These are phyloP conservation scores for Aythya baeri DNA, from an alignment of 2,113 vertebrate species.

Conservation along the genomic window DNA sequence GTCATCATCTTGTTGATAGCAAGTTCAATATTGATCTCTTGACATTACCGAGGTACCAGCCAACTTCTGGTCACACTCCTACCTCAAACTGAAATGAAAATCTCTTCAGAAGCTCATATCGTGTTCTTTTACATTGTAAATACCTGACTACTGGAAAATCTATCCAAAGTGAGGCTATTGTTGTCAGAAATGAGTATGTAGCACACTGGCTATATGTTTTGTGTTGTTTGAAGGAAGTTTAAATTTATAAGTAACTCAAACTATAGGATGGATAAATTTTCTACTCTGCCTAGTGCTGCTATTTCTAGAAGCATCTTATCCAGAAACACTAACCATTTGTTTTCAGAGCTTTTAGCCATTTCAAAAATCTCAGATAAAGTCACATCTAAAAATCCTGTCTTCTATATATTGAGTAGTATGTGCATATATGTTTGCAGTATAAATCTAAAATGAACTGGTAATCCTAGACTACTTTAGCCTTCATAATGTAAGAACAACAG, in stretches of 20 bases:
- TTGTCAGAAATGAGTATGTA: background rate
- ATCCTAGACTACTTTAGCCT: background rate
- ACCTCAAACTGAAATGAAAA: background rate
- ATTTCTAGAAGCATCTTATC: background rate
- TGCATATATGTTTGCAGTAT: background rate
- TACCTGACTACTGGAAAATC: background rate
- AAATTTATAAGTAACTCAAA: background rate
- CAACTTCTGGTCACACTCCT: background rate
- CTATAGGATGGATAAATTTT: background rate
- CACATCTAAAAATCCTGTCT: background rate
- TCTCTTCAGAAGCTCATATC: accelerated
- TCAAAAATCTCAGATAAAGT: background rate
- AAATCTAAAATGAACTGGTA: background rate
- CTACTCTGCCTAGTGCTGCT: background rate
- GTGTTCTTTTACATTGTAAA: background rate
- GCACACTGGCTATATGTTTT: accelerated
- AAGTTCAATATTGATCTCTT: background rate
- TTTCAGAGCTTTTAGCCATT: background rate
- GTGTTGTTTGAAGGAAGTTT: background rate
- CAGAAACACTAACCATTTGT: background rate
- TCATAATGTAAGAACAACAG: background rate
- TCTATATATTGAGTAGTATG: background rate
- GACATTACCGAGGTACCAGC: background rate
- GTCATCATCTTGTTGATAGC: background rate
- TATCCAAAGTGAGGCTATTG: background rate